Conservation (phyloP, 2,888 invertebrate genomes). For the Rhyacophila evoluta region DNA sequence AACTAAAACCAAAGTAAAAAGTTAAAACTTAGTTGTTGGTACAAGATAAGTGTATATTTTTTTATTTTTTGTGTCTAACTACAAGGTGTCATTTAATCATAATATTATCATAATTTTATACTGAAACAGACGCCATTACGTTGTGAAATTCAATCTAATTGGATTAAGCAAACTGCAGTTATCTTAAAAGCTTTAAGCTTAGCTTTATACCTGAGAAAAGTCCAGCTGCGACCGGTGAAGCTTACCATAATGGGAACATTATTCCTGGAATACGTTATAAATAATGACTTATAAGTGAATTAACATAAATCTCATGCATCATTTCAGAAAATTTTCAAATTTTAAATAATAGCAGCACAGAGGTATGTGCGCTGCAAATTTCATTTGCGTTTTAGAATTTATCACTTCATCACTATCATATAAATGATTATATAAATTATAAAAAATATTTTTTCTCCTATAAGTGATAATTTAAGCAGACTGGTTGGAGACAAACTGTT, state of each 20-base stretch:
- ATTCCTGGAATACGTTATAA: constrained; percentile 35
- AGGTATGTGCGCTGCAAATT: neutral
- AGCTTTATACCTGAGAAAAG: neutral
- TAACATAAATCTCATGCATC: constrained; percentile 37
- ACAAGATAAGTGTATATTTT: too few species aligned
- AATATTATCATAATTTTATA: neutral
- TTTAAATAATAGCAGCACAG: neutral
- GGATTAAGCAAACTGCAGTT: constrained; percentile 42
- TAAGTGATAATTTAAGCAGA: too few species aligned
- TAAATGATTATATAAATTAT: too few species aligned
- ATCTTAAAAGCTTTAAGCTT: constrained; percentile 29
- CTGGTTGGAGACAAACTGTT: too few species aligned
- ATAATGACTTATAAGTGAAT: constrained; percentile 40
- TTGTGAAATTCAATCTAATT: constrained; percentile 39
- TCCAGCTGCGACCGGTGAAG: constrained; percentile 47
- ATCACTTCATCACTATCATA: too few species aligned
- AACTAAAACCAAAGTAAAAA: too few species aligned
- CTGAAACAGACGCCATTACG: neutral
- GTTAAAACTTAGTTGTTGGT: too few species aligned
- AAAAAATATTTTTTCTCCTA: too few species aligned
- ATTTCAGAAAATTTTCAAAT: constrained; percentile 9
- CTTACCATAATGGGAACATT: constrained; percentile 50
- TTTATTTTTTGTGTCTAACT: too few species aligned
- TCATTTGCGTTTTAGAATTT: neutral
- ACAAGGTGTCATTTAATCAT: too few species aligned